Percentiles rank a stretch among this genome's conserved stretches.
Conservation (phyloP, 2,113 vertebrate genomes). For the Gymnogyps californianus region DNA sequence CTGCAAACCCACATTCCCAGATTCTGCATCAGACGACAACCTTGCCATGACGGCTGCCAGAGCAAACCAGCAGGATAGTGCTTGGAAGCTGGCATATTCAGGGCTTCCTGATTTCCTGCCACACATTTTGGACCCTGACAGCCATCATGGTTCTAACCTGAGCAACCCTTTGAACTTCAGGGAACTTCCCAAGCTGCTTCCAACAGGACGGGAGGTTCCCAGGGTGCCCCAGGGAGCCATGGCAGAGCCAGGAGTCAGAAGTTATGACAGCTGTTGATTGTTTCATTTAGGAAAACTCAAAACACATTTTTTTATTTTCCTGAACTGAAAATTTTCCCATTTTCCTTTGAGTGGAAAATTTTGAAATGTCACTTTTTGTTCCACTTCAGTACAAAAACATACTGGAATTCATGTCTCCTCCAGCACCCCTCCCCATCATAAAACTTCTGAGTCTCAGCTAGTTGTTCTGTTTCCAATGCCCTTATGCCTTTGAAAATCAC, state of each 20-base stretch:
- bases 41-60: background rate
- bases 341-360: conserved; percentile 6
- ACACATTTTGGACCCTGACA: background rate
- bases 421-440: background rate
- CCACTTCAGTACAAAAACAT: background rate
- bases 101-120: background rate
- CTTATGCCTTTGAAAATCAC: conserved; percentile 8
- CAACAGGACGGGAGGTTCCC: background rate
- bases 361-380: conserved; percentile 15
- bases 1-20: background rate
- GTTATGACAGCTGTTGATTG: background rate
- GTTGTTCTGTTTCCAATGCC: background rate
- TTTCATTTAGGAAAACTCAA: background rate
- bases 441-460: conserved; percentile 13
- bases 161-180: background rate
- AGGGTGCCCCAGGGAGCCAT: background rate
- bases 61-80: background rate
- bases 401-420: background rate
- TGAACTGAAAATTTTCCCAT: background rate
- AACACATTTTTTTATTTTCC: background rate
- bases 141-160: background rate
- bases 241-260: background rate
- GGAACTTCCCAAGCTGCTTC: background rate
- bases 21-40: background rate
- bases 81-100: background rate